phyloP scores from a whole-genome alignment of 2,797 vertebrate genomes.

The Poeciliopsis infans region DNA sequence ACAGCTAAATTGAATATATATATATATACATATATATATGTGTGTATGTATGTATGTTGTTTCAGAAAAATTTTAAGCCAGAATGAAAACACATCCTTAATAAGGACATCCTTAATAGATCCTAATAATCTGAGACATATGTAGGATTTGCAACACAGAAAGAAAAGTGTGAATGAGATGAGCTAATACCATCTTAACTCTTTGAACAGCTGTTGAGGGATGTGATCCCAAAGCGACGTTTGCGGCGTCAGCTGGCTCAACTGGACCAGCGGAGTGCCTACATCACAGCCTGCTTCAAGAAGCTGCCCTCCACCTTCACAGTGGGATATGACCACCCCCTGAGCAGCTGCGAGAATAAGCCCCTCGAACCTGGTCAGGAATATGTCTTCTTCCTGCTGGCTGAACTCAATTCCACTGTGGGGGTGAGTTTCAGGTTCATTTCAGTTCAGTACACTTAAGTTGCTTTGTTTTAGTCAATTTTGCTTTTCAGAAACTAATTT shows the following conservation, averaged over 20 bases:
- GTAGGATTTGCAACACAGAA: not conserved
- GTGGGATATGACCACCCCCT: constrained; percentile 90
- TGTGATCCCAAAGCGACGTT: constrained; percentile 80
- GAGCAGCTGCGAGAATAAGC: constrained; percentile 91
- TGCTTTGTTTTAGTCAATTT: not conserved
- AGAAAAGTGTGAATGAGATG: not conserved
- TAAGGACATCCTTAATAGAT: too few species aligned
- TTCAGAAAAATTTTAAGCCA: not conserved
- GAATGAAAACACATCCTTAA: too few species aligned
- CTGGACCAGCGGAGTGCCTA: constrained; percentile 89
- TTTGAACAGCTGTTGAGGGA: constrained; percentile 86
- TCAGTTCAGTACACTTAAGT: constrained; percentile 6
- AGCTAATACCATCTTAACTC: constrained; percentile 17
- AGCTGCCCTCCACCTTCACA: constrained; percentile 86
- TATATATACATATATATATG: not conserved
- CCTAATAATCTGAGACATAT: not conserved
- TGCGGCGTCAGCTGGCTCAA: constrained; percentile 89
- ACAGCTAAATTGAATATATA: not conserved
- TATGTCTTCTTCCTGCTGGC: constrained; percentile 95
- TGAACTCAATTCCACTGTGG: constrained; percentile 86
- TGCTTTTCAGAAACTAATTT: constrained; percentile 3
- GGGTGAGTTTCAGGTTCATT: constrained; percentile 79
- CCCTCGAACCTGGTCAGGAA: constrained; percentile 89
- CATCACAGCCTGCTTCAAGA: constrained; percentile 90
- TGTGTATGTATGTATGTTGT: not conserved